Evolutionary conservation across 2,888 invertebrate species (phyloP).

Genomic region (Drosophila niveifrons): DNA sequence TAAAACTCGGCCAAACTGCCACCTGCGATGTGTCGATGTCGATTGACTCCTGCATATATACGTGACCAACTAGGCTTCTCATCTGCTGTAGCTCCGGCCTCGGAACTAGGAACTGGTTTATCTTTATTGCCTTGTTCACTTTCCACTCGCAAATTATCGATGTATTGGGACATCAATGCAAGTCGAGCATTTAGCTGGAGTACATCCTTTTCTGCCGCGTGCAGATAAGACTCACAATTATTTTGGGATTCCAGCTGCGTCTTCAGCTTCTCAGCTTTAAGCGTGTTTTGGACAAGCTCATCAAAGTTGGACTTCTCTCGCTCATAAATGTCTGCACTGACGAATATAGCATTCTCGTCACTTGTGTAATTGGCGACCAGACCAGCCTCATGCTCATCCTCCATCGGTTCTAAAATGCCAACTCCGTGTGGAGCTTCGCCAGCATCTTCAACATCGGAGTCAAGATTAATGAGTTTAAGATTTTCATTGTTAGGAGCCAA

Average conservation of each 20-base stretch:
- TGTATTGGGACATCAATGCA: conserved; percentile 6
- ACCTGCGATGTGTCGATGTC: conserved; percentile 25
- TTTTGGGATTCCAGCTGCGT: background rate
- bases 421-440: background rate
- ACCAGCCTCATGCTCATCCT: background rate
- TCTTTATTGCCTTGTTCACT: background rate
- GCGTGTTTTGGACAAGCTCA: conserved; percentile 13
- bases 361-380: conserved; percentile 8
- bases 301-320: conserved; percentile 20
- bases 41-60: conserved; percentile 33
- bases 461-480: background rate
- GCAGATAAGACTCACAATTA: background rate
- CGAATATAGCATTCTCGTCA: conserved; percentile 25
- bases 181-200: conserved; percentile 10
- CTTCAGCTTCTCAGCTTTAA: conserved; percentile 5
- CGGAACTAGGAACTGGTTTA: background rate
- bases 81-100: background rate
- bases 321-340: conserved; percentile 15
- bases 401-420: background rate
- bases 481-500: background rate
- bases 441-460: background rate
- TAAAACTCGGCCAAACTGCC: conserved; percentile 41
- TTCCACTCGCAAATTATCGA: conserved; percentile 12
- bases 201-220: background rate
- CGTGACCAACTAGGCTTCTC: conserved; percentile 13